A percentile compares a stretch with the other conserved stretches of the same genome.
Evolutionary conservation across 2,797 vertebrate genomes (phyloP).

Genomic region (Rhynchotus rufescens): DNA sequence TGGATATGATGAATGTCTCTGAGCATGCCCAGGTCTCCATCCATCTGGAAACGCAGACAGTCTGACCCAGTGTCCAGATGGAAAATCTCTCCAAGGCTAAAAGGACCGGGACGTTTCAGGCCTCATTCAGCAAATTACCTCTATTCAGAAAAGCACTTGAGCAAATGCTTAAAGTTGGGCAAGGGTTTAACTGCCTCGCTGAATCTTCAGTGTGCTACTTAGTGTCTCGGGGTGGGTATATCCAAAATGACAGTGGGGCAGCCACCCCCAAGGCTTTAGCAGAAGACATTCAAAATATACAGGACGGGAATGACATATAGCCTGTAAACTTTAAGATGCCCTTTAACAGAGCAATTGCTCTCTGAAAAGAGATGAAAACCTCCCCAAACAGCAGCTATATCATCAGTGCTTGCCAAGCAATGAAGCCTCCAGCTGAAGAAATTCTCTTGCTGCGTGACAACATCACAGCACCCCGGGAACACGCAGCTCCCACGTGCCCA

Average conservation of each 20-base stretch:
- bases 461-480: not conserved
- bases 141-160: not conserved
- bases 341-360: not conserved
- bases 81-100: not conserved
- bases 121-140: not conserved
- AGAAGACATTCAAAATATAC: not conserved
- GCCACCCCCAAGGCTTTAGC: not conserved
- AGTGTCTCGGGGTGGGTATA: not conserved
- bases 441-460: not conserved
- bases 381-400: conserved; percentile 3
- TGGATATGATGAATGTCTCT: accelerated
- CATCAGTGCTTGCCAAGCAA: not conserved
- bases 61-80: accelerated
- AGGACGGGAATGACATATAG: not conserved
- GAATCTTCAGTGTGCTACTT: not conserved
- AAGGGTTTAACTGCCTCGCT: not conserved
- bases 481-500: not conserved
- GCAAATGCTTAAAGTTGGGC: not conserved
- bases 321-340: not conserved
- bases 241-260: not conserved
- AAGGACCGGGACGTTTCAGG: accelerated
- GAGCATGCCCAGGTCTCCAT: not conserved
- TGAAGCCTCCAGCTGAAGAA: conserved; percentile 18
- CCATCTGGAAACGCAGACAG: not conserved
- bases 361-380: conserved; percentile 15